phyloP scores from a whole-genome alignment of 1,140 invertebrate species.

The Oreohelix idahoensis region DNA sequence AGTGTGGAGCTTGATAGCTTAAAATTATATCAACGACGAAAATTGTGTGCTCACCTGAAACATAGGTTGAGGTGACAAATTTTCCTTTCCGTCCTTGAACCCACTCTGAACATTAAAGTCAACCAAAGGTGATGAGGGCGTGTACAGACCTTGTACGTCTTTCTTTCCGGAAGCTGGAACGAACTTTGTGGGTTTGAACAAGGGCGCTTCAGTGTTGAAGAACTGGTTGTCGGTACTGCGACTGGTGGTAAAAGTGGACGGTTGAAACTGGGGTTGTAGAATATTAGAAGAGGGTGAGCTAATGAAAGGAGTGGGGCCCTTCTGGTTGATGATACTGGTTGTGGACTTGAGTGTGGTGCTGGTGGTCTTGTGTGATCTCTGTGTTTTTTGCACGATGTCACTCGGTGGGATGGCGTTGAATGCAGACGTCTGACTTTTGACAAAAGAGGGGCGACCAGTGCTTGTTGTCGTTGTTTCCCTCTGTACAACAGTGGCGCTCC shows the following conservation, averaged over 20 bases:
- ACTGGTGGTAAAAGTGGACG: background rate
- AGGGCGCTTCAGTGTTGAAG: background rate
- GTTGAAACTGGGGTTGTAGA: background rate
- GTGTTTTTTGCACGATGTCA: too few relatives aligned
- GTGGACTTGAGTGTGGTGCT: background rate
- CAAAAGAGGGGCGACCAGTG: conserved; percentile 18
- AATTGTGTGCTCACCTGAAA: conserved; percentile 27
- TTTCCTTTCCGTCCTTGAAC: conserved; percentile 34
- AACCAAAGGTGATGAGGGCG: conserved; percentile 7
- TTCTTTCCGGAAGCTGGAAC: conserved; percentile 2
- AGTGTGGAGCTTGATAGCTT: too few relatives aligned
- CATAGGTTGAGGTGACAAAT: conserved; percentile 21
- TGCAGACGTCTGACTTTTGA: conserved; percentile 17
- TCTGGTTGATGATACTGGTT: conserved; percentile 34
- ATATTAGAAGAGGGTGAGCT: conserved; percentile 17
- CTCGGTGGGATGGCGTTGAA: conserved; percentile 25
- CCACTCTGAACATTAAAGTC: background rate
- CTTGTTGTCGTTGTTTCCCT: conserved; percentile 33
- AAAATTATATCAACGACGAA: too few relatives aligned
- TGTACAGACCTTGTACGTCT: background rate
- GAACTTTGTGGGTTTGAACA: conserved; percentile 36
- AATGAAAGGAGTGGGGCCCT: background rate
- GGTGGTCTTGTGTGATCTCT: background rate
- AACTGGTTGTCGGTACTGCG: background rate
- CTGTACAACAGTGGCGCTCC: conserved; percentile 27